Evolutionary conservation across 2,797 vertebrate genomes (phyloP).

Genomic region (Sphaeramia orbicularis): DNA sequence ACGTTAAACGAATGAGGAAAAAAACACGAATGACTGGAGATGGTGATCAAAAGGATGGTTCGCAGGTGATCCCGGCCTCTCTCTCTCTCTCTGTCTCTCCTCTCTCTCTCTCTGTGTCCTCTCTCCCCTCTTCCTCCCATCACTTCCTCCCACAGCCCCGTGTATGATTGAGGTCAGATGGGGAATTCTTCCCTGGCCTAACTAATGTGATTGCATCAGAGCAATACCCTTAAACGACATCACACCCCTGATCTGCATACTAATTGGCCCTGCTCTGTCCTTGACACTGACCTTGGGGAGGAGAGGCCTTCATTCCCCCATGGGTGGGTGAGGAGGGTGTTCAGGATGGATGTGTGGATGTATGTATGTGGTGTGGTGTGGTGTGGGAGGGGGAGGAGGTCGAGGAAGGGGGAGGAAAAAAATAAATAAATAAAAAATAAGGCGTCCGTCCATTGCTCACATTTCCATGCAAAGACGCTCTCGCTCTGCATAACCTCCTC

Average conservation of each 20-base stretch:
- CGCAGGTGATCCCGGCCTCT: slow-evolving; percentile 42
- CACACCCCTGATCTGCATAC: slow-evolving; percentile 94
- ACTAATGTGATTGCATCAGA: slow-evolving; percentile 97
- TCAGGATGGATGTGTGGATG: slow-evolving; percentile 22
- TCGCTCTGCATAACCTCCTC: slow-evolving; percentile 77
- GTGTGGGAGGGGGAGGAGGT: background rate
- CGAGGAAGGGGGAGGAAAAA: background rate
- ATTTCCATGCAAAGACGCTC: slow-evolving; percentile 87
- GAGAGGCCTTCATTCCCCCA: slow-evolving; percentile 51
- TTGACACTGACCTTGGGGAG: slow-evolving; percentile 90
- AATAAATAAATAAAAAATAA: slow-evolving; percentile 89
- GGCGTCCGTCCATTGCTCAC: slow-evolving; percentile 86
- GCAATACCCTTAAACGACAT: slow-evolving; percentile 95
- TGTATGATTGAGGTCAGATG: slow-evolving; percentile 92
- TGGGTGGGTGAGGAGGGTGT: slow-evolving; percentile 32
- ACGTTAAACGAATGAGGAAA: slow-evolving; percentile 19
- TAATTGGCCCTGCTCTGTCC: slow-evolving; percentile 90
- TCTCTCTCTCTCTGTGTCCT: slow-evolving; percentile 9
- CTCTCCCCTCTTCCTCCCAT: slow-evolving; percentile 22
- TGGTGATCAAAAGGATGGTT: slow-evolving; percentile 35
- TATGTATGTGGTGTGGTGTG: background rate
- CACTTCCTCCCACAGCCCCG: slow-evolving; percentile 75
- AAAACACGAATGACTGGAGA: slow-evolving; percentile 22
- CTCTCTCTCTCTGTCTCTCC: no score
- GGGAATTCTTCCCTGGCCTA: slow-evolving; percentile 91